Percentiles rank a stretch among this genome's conserved stretches.
These are phyloP conservation scores for Apteryx owenii DNA, from an alignment of 2,113 vertebrate genomes.

Conservation along the genomic window DNA sequence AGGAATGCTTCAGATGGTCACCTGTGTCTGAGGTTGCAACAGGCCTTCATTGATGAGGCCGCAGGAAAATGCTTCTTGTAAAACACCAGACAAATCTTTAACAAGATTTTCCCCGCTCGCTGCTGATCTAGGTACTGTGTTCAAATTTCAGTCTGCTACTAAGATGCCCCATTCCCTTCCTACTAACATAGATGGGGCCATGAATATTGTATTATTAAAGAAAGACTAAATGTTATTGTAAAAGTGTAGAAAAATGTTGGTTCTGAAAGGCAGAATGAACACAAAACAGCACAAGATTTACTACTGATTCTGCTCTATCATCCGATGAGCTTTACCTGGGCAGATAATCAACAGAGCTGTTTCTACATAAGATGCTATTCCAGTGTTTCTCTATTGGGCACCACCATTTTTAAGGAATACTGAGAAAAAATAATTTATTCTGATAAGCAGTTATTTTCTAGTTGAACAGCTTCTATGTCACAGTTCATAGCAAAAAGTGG, in stretches of 20 bases:
- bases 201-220: fast-evolving
- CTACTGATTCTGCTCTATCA: background rate
- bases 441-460: background rate
- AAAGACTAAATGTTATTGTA: fast-evolving
- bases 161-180: fast-evolving
- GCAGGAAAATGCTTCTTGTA: background rate
- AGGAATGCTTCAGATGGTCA: background rate
- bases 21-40: background rate
- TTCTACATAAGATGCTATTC: fast-evolving
- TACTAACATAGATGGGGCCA: background rate
- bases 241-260: background rate
- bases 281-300: fast-evolving
- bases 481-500: background rate
- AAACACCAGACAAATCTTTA: fast-evolving
- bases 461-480: background rate
- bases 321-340: background rate
- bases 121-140: background rate
- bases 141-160: background rate
- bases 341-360: background rate
- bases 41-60: background rate
- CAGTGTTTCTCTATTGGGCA: fast-evolving
- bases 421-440: background rate
- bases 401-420: fast-evolving
- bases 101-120: fast-evolving
- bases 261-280: background rate